These are phyloP conservation scores for Tenrec ecaudatus DNA, from an alignment of 2,113 vertebrate species.

Conservation along the genomic window DNA sequence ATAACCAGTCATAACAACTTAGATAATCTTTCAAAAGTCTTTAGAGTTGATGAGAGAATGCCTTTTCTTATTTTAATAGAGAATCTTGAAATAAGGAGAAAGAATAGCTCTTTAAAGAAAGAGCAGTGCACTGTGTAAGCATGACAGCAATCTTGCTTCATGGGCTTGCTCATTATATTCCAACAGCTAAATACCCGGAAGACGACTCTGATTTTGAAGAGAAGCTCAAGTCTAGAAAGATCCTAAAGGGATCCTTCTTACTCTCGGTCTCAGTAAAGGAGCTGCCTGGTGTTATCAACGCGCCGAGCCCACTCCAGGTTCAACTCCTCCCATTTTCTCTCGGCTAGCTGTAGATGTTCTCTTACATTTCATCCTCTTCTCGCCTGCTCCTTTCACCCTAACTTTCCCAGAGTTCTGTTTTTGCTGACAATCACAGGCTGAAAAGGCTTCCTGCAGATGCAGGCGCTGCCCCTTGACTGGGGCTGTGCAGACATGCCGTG, in stretches of 20 bases:
- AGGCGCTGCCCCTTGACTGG: neutral
- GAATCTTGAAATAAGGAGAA: neutral
- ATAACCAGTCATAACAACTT: conserved; percentile 6
- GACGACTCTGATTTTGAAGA: neutral
- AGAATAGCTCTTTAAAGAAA: conserved; percentile 37
- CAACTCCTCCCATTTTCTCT: conserved; percentile 31
- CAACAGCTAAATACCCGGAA: neutral
- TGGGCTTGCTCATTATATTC: neutral
- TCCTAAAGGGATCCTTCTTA: no score
- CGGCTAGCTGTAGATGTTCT: neutral
- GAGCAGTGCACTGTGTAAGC: neutral
- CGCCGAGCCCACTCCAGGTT: neutral
- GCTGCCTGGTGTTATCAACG: neutral
- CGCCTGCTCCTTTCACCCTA: neutral
- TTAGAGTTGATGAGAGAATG: neutral
- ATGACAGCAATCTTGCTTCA: neutral
- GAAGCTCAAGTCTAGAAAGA: no score
- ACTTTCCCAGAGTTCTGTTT: neutral
- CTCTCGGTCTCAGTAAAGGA: neutral
- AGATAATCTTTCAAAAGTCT: conserved; percentile 21
- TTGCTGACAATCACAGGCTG: neutral
- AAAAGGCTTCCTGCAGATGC: neutral
- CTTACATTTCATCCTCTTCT: neutral
- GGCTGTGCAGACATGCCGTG: neutral
- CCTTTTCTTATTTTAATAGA: neutral